Percentiles rank a stretch among this genome's conserved stretches.
Conservation (phyloP, 2,797 vertebrate species). For the Oryzias dopingdopingensis region DNA sequence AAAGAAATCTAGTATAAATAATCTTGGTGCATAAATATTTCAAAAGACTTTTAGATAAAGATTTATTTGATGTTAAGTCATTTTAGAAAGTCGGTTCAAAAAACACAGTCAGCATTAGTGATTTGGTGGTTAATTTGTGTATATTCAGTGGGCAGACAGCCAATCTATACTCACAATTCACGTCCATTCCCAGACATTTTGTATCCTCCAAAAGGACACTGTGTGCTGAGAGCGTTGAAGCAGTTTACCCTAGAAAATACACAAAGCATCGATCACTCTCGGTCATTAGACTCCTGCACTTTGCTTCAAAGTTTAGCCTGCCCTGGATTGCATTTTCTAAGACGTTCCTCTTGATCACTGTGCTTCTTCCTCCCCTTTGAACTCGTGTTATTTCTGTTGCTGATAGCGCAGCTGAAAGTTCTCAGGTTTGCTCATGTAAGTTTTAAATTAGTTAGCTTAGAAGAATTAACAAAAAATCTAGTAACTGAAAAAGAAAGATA, state of each 20-base stretch:
- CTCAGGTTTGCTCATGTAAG: conserved; percentile 24
- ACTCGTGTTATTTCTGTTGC: conserved; percentile 28
- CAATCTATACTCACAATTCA: conserved; percentile 92
- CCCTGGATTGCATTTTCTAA: conserved; percentile 25
- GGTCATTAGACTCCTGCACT: conserved; percentile 25
- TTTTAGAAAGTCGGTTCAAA: conserved; percentile 41
- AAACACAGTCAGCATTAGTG: conserved; percentile 51
- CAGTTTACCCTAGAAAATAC: conserved; percentile 92
- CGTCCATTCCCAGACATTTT: conserved; percentile 99
- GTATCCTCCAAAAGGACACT: conserved; percentile 99
- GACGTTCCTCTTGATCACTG: conserved; percentile 8
- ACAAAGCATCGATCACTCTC: conserved; percentile 66
- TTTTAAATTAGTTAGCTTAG: conserved; percentile 6
- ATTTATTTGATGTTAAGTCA: conserved; percentile 42
- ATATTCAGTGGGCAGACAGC: conserved; percentile 33
- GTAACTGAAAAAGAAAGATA: no score
- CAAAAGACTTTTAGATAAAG: conserved; percentile 39
- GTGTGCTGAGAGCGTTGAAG: conserved; percentile 97
- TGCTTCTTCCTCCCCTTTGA: conserved; percentile 29
- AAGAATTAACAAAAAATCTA: neutral
- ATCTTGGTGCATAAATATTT: conserved; percentile 15
- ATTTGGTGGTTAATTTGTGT: conserved; percentile 44
- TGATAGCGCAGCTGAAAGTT: conserved; percentile 40
- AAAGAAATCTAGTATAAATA: conserved; percentile 16
- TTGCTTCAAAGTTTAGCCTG: conserved; percentile 22